Evolutionary conservation across 1,140 invertebrate genomes (phyloP).

Genomic region (Argopecten irradians): DNA sequence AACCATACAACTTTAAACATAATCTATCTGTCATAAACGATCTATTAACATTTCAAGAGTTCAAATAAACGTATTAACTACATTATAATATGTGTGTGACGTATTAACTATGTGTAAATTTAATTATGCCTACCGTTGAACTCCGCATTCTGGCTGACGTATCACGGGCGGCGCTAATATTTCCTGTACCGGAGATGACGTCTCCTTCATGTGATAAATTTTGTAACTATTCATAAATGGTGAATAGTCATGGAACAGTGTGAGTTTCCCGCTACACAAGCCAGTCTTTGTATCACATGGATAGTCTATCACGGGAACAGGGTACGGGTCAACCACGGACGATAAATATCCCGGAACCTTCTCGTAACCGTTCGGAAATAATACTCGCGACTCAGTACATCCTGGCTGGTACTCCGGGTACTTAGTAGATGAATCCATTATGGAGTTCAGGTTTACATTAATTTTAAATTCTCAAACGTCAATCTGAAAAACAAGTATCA

Average conservation of each 20-base stretch:
- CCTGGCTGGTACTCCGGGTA: not conserved
- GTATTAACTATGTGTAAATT: no score
- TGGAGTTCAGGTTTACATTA: not conserved
- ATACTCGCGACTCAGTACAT: not conserved
- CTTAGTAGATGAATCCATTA: not conserved
- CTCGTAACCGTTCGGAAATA: not conserved
- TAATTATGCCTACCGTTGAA: not conserved
- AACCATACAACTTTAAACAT: no score
- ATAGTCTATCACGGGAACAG: not conserved
- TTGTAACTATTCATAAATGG: conserved; percentile 18
- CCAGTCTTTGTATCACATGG: not conserved
- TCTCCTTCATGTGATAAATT: not conserved
- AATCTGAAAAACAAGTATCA: not conserved
- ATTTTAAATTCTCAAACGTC: not conserved
- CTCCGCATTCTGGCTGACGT: not conserved
- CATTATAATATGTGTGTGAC: no score
- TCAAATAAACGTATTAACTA: no score
- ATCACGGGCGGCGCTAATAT: not conserved
- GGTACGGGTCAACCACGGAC: not conserved
- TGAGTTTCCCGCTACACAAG: not conserved
- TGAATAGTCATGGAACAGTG: not conserved
- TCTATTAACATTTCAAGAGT: no score
- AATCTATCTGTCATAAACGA: no score
- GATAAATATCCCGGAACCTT: not conserved
- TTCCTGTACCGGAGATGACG: not conserved